Percentiles rank a stretch among this genome's conserved stretches.
phyloP scores from a whole-genome alignment of 2,113 vertebrate genomes.

The Synchiropus splendidus region DNA sequence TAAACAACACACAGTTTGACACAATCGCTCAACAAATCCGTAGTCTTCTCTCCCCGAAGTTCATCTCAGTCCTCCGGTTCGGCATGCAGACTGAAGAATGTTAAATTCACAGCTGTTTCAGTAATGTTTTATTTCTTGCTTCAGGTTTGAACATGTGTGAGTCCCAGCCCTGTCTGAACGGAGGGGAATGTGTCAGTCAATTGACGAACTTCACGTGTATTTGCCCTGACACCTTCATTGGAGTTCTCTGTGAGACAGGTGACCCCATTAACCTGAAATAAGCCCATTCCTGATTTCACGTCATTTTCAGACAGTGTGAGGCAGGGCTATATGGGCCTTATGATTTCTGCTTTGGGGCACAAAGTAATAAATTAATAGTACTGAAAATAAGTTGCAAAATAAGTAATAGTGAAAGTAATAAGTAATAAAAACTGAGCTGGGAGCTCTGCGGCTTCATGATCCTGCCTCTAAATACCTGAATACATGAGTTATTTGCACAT shows the following conservation, averaged over 20 bases:
- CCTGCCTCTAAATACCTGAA: too few species aligned
- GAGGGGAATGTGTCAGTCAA: conserved; percentile 73
- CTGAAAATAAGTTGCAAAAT: too few species aligned
- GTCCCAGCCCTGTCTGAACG: conserved; percentile 79
- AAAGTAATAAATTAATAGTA: too few species aligned
- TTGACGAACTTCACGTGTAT: conserved; percentile 76
- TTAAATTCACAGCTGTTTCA: conserved; percentile 2
- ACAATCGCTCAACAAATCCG: conserved; percentile 54
- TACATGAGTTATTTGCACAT: too few species aligned
- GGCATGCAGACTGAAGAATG: conserved; percentile 4
- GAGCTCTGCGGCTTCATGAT: too few species aligned
- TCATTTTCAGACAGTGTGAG: too few species aligned
- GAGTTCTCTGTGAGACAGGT: conserved; percentile 85
- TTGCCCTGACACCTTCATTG: conserved; percentile 72
- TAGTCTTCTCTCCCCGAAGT: conserved; percentile 29
- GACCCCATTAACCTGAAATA: conserved; percentile 12
- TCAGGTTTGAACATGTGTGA: conserved; percentile 80
- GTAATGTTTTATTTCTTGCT: conserved; percentile 7
- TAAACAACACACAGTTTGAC: conserved; percentile 39
- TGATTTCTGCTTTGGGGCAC: too few species aligned
- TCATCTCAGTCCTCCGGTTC: conserved; percentile 28
- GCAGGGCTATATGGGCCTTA: too few species aligned
- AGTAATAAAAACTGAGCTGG: too few species aligned
- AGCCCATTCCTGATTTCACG: background rate
- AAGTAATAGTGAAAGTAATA: too few species aligned